Conservation (phyloP, 2,888 invertebrate species). For the Limnephilus lunatus region DNA sequence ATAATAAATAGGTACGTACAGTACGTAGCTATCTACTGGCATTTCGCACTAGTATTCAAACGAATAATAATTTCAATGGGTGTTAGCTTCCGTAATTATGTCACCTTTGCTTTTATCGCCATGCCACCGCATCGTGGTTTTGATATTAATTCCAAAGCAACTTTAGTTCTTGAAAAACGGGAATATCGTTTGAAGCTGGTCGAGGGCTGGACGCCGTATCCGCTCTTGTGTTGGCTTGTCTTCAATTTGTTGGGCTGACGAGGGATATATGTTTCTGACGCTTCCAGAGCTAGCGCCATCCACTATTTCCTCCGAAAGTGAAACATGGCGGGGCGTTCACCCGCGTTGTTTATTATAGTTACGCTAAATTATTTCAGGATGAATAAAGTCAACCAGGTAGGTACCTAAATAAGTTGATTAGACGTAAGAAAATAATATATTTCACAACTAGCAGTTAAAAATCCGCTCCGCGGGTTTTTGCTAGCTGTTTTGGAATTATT, state of each 20-base stretch:
- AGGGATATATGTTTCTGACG: conserved; percentile 60
- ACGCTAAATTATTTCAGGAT: not conserved
- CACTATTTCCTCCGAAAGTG: conserved; percentile 47
- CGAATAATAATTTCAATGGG: not conserved
- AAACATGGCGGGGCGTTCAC: conserved; percentile 46
- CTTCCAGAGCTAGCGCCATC: conserved; percentile 48
- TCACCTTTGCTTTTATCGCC: not conserved
- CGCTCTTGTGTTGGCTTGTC: conserved; percentile 51
- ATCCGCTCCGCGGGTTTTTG: too few species aligned
- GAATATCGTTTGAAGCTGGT: conserved; percentile 14
- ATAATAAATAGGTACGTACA: not conserved
- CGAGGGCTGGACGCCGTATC: conserved; percentile 8
- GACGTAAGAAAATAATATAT: too few species aligned
- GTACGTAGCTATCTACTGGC: not conserved
- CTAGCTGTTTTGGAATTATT: too few species aligned
- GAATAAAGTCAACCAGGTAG: not conserved
- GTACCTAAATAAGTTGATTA: not conserved
- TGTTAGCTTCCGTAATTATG: not conserved
- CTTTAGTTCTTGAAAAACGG: not conserved
- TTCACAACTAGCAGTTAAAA: too few species aligned
- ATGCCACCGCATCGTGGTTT: not conserved
- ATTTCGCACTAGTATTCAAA: not conserved
- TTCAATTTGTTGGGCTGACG: conserved; percentile 60
- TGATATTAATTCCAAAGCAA: not conserved
- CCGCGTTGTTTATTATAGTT: conserved; percentile 10